Conservation (phyloP, 2,888 invertebrate genomes). For the Drosophila lutescens region DNA sequence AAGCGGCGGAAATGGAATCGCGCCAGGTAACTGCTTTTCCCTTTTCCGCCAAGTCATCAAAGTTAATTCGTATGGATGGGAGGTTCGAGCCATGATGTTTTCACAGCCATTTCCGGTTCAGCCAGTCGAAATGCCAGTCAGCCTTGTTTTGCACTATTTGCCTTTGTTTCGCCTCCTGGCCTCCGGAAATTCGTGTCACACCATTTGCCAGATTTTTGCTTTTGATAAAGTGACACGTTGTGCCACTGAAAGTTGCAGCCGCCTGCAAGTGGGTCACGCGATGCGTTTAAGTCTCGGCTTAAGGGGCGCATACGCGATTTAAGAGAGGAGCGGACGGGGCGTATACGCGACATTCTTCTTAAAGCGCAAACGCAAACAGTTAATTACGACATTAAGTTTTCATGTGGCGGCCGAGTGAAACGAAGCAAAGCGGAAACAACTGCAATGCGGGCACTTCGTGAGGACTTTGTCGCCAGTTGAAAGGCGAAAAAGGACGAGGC, state of each 20-base stretch:
- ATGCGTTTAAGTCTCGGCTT: constrained; percentile 44
- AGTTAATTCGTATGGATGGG: constrained; percentile 63
- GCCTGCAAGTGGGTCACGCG: constrained; percentile 53
- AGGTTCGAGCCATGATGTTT: constrained; percentile 71
- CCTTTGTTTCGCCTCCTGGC: constrained; percentile 32
- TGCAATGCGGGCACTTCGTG: constrained; percentile 76
- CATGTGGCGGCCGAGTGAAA: constrained; percentile 56
- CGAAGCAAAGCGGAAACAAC: constrained; percentile 62
- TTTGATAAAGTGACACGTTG: constrained; percentile 50
- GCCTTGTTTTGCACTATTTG: constrained; percentile 37
- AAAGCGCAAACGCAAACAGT: constrained; percentile 74
- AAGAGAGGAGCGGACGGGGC: constrained; percentile 32
- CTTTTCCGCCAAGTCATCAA: constrained; percentile 71
- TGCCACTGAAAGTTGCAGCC: constrained; percentile 32
- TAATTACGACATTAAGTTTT: constrained; percentile 78
- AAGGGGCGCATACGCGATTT: constrained; percentile 59
- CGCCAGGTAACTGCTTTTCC: constrained; percentile 61
- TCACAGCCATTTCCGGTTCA: constrained; percentile 66
- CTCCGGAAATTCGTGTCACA: constrained; percentile 61
- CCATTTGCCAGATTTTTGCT: constrained; percentile 54
- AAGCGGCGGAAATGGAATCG: constrained; percentile 73
- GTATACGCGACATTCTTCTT: constrained; percentile 61
- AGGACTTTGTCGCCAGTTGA: constrained; percentile 62
- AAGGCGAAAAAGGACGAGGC: constrained; percentile 17
- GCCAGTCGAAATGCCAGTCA: constrained; percentile 44